A percentile compares a stretch with the other conserved stretches of the same genome.
These are phyloP conservation scores for Eupeodes latifasciatus DNA, from an alignment of 2,888 invertebrate species.

Conservation along the genomic window DNA sequence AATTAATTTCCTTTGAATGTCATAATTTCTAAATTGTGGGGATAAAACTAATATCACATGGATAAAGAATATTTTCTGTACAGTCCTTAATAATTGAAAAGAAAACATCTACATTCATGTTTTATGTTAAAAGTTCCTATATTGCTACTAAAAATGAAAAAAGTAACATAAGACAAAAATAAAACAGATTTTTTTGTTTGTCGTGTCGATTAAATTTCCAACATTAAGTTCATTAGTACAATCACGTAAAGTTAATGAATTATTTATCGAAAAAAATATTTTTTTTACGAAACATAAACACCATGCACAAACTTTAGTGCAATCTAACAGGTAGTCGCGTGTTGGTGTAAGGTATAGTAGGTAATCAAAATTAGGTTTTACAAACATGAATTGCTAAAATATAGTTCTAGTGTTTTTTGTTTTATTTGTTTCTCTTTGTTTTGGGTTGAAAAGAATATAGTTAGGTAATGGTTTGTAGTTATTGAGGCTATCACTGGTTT, in stretches of 20 bases:
- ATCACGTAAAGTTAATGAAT: conserved; percentile 26
- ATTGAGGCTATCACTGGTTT: conserved; percentile 10
- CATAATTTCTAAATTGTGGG: no score
- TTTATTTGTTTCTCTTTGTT: background rate
- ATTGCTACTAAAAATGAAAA: no score
- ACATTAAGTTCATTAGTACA: conserved; percentile 23
- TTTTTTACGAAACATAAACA: conserved; percentile 40
- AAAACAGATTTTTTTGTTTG: background rate
- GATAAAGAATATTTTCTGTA: no score
- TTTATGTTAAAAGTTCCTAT: no score
- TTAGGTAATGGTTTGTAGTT: conserved; percentile 12
- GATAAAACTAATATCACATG: no score
- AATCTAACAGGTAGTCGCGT: conserved; percentile 52
- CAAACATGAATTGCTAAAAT: conserved; percentile 21
- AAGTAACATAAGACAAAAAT: background rate
- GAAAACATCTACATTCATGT: no score
- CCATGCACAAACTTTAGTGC: conserved; percentile 8
- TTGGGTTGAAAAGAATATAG: conserved; percentile 10
- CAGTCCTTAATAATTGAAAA: no score
- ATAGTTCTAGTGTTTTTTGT: conserved; percentile 9
- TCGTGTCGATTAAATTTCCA: background rate
- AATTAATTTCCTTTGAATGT: no score
- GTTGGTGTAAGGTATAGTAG: background rate
- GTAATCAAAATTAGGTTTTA: conserved; percentile 20
- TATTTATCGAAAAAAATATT: conserved; percentile 26